A percentile compares a stretch with the other conserved stretches of the same genome.
phyloP scores from a whole-genome alignment of 2,888 invertebrate genomes.

The Bellardia pandia region DNA sequence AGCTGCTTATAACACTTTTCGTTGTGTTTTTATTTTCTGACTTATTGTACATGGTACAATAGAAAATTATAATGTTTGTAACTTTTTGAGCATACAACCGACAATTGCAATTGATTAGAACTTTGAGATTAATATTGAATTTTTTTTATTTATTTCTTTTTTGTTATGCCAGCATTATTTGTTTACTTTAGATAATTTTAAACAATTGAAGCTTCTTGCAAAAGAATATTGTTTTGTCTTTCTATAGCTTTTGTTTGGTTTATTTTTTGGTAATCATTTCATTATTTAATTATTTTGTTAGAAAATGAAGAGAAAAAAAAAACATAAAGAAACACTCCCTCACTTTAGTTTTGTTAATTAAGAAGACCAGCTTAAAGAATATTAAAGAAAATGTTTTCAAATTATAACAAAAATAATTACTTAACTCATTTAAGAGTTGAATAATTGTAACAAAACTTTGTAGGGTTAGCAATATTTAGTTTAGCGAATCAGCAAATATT shows the following conservation, averaged over 20 bases:
- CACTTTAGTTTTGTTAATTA: constrained; percentile 11
- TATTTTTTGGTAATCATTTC: constrained; percentile 46
- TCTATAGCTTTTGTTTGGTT: neutral
- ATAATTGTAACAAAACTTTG: no score
- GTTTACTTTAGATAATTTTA: constrained; percentile 9
- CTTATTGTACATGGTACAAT: constrained; percentile 29
- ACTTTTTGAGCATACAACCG: constrained; percentile 9
- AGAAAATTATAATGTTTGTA: constrained; percentile 55
- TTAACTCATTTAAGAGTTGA: no score
- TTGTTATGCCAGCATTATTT: constrained; percentile 23
- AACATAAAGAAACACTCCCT: constrained; percentile 49
- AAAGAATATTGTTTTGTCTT: constrained; percentile 33
- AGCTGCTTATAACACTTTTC: constrained; percentile 64
- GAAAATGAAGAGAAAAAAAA: neutral
- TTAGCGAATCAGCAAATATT: no score
- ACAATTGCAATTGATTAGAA: constrained; percentile 66
- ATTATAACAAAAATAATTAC: neutral
- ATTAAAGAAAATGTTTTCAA: neutral
- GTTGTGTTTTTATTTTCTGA: neutral
- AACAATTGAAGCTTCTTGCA: constrained; percentile 58
- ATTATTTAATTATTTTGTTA: constrained; percentile 47
- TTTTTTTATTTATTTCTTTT: neutral
- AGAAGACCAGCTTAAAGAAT: constrained; percentile 9
- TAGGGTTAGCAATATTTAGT: no score
- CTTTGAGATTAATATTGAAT: constrained; percentile 28